Base-by-base conservation (phyloP, 2,888 invertebrate genomes). In the Adelognathus sp. region DNA sequence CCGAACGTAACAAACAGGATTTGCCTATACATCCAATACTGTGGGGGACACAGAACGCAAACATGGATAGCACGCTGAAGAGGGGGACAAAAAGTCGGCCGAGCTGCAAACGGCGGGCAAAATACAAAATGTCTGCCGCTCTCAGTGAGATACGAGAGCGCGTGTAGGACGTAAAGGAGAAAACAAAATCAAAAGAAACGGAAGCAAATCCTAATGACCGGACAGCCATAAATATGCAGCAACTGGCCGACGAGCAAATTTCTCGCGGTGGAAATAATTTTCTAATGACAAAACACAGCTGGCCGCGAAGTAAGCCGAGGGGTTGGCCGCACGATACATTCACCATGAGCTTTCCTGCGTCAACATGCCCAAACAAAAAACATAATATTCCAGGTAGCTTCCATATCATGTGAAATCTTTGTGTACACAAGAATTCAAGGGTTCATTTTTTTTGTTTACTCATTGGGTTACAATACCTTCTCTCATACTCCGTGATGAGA, bases 181-280 rank as follows among this genome's bases (percentile, higher is more conserved):
- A 58, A 74, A 64, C 31, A 63, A 64, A 63, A 36, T 39, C 56
- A 44, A 64, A 71, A 44, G 70, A 33, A 56, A 63, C 31, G 58
- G 29, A 64, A 5, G 46, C 46, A 41, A 58, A 52, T 71, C 71
- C 70, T 72, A 75, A 71, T 67, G 75, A 66, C 67, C 67, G 56
- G 61, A 75, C 63, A 67, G 66, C 61, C 66, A 75, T 75, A 67
- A 79, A 79, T 79, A 75, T 79, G 79, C 79, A 74, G 56, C 71
- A 36, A 74, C 54, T 54, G 61, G 71, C 72, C 75, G 71, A 61
- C 70, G 31, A 66, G 66, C 36, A 24, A 79, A 61, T 75, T 67
- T 66, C 46, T 33, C 31, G 52, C 7, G 67, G 31, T 46, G 44
- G 50, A 73, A 73, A 69, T 31, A 52, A 78, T 61, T 72, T 11